Evolutionary conservation across 2,888 invertebrate genomes (phyloP).

Genomic region (Alitta virens): DNA sequence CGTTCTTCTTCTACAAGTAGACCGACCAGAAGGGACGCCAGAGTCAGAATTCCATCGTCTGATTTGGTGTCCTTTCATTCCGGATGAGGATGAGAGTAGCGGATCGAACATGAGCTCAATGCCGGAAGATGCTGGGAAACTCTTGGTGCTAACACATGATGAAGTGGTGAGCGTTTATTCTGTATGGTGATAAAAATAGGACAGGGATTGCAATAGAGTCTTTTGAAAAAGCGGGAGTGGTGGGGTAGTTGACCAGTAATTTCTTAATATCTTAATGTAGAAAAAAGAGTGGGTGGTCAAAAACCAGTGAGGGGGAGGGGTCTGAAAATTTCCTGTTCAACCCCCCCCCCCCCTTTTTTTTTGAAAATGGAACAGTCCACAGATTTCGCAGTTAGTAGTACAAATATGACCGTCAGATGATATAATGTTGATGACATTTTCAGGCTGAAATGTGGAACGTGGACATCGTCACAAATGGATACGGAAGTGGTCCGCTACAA

Average conservation of each 20-base stretch:
- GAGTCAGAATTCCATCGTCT: conserved; percentile 68
- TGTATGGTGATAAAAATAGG: neutral
- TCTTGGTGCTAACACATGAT: conserved; percentile 79
- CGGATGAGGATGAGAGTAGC: conserved; percentile 60
- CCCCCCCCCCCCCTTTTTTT: no score
- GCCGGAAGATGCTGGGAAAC: conserved; percentile 62
- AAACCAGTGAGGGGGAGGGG: no score
- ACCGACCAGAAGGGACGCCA: conserved; percentile 37
- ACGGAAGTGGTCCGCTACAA: conserved; percentile 59
- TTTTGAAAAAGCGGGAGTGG: no score
- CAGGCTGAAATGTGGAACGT: conserved; percentile 67
- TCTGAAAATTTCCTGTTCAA: no score
- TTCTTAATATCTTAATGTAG: no score
- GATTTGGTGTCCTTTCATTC: conserved; percentile 92
- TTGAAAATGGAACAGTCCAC: no score
- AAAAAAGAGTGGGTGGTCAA: no score
- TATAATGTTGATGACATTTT: no score
- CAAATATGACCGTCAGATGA: no score
- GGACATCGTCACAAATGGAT: conserved; percentile 71
- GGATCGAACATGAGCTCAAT: conserved; percentile 61
- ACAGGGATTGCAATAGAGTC: no score
- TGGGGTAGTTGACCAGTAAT: no score
- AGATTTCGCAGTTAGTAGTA: no score
- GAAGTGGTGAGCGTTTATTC: conserved; percentile 53
- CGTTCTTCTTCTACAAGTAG: conserved; percentile 35